Evolutionary conservation across 2,797 vertebrate species (phyloP).

Genomic region (Syngnathus rostellatus): DNA sequence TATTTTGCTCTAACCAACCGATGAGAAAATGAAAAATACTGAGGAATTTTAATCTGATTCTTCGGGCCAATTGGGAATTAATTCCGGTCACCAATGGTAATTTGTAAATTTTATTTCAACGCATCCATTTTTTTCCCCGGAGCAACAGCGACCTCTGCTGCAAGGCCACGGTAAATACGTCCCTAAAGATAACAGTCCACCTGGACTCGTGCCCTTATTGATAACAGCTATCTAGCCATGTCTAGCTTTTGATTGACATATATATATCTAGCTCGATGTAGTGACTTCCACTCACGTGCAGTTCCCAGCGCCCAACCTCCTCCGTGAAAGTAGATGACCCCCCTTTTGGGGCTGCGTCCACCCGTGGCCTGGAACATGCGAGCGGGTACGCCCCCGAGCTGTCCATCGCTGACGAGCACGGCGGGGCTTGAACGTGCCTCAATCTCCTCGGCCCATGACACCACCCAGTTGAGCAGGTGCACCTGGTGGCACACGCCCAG

Average conservation of each 20-base stretch:
- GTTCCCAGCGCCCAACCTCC: slow-evolving; percentile 90
- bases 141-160: background rate
- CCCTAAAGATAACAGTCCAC: background rate
- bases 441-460: slow-evolving; percentile 71
- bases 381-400: slow-evolving; percentile 78
- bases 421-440: slow-evolving; percentile 62
- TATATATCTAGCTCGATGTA: no score
- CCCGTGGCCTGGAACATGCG: slow-evolving; percentile 76
- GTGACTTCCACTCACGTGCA: slow-evolving; percentile 70
- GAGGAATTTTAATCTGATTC: no score
- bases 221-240: no score
- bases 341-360: slow-evolving; percentile 61
- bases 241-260: no score
- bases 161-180: background rate
- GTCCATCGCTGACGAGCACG: slow-evolving; percentile 73
- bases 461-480: slow-evolving; percentile 71
- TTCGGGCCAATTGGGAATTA: no score
- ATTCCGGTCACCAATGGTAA: background rate
- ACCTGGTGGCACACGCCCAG: slow-evolving; percentile 80
- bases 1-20: no score
- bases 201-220: no score
- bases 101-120: background rate
- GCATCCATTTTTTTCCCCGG: background rate
- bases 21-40: no score
- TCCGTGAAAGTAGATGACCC: slow-evolving; percentile 85